Base-by-base conservation (phyloP, 37 sponge, comb jelly and placozoan species). In the Eunapius fragilis region DNA sequence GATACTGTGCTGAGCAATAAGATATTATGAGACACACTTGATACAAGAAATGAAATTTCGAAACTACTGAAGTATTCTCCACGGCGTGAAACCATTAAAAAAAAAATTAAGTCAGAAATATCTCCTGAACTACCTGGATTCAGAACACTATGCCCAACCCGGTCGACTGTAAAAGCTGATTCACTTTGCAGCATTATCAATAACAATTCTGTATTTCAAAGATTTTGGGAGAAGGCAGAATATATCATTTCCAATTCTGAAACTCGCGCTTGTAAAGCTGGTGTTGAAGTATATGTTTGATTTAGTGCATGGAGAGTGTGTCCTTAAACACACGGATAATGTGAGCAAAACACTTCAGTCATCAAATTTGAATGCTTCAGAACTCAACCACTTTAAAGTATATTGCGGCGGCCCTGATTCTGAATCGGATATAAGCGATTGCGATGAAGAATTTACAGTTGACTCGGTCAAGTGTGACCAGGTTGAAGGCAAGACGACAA, bases 51-150 rank as follows among this genome's bases (percentile, higher is more conserved):
- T 82, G 89, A 88, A 58, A 74, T 88, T 24, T 82, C 83, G 49
- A 88, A 88, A 76, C 34, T 88, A 24, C 72, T 76, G 73, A 82
- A n/a, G n/a, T n/a, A n/a, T n/a, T 88, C 89, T 77, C 83, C 89
- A 41, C 67, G 76, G 36, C 75, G 84, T 9, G 83, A 88, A 25
- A 47, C 80, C 19, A 35, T 77, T n/a, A 77, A 82, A 41, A 27
- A 82, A 7, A 50, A 38, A 31, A 49, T 82, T 25, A 82, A 82
- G 35, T 47, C 12, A 27, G 72, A 88, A 45, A 30, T 88, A 68
- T 72, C 84, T 2, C 89, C 79, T 73, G 89, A 83, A 27, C 33
- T 37, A 25, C 80, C 87, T 6, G 81, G 81, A 27, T 88, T 88
- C 77, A 33, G 89, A 71, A 88, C 78, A 5, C 67, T 76, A 71